phyloP scores from a whole-genome alignment of 2,797 vertebrate species.

The Notolabrus celidotus region DNA sequence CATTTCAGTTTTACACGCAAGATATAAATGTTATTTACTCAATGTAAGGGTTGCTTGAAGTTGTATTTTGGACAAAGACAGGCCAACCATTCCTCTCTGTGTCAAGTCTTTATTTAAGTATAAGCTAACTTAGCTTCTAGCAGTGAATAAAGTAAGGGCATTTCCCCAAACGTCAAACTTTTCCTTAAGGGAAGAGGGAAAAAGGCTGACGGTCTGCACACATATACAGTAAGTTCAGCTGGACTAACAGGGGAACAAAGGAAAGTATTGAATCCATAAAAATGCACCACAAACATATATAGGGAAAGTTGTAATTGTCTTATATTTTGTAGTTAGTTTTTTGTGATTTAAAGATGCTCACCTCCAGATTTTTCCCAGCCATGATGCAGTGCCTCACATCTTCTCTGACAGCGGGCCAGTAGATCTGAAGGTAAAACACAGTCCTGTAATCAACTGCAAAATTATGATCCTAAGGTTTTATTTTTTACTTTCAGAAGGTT shows the following conservation, averaged over 20 bases:
- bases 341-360: slow-evolving; percentile 13
- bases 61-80: background rate
- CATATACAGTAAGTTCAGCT: background rate
- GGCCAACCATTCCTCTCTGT: background rate
- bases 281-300: too few relatives aligned
- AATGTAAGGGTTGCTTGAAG: background rate
- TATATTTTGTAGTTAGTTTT: too few relatives aligned
- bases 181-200: background rate
- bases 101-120: background rate
- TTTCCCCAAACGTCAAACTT: background rate
- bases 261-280: too few relatives aligned
- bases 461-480: background rate
- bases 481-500: background rate
- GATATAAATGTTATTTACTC: background rate
- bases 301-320: too few relatives aligned
- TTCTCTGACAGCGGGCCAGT: slow-evolving; percentile 87
- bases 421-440: slow-evolving; percentile 75
- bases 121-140: background rate
- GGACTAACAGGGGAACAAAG: background rate
- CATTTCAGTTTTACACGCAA: background rate
- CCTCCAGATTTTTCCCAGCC: slow-evolving; percentile 87
- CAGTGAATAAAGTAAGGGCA: background rate
- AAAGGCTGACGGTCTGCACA: background rate
- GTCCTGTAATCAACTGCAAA: too few relatives aligned
- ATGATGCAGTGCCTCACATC: slow-evolving; percentile 86